Evolutionary conservation across 2,113 vertebrate genomes (phyloP).

Genomic region (Hemiprocne comata): DNA sequence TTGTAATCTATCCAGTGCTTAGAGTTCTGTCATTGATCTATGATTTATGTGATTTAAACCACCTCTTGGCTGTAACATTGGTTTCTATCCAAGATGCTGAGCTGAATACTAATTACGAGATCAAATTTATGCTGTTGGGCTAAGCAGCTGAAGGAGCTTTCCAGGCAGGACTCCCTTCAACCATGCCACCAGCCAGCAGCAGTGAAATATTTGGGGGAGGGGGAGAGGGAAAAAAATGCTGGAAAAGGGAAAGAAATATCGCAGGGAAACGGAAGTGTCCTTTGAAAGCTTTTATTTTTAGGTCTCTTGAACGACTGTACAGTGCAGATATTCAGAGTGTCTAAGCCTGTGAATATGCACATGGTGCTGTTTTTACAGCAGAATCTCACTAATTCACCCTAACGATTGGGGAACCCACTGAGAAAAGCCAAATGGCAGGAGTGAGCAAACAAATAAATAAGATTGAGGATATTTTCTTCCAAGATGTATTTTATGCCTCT

Average conservation of each 20-base stretch:
- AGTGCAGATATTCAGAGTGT: neutral
- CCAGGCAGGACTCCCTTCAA: constrained; percentile 71
- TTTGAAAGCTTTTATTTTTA: constrained; percentile 51
- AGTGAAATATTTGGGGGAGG: constrained; percentile 9
- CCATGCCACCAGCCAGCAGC: constrained; percentile 49
- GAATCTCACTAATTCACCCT: constrained; percentile 59
- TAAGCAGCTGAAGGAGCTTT: constrained; percentile 81
- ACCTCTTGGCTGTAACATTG: constrained; percentile 85
- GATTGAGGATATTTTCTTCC: constrained; percentile 51
- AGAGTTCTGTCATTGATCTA: constrained; percentile 88
- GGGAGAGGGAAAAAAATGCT: neutral
- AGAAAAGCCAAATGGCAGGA: constrained; percentile 56
- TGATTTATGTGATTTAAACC: constrained; percentile 88
- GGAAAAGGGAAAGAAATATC: constrained; percentile 13
- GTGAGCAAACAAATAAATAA: constrained; percentile 62
- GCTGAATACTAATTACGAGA: constrained; percentile 89
- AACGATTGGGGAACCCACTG: constrained; percentile 47
- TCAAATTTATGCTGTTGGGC: constrained; percentile 86
- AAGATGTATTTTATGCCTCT: constrained; percentile 57
- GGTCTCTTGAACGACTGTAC: neutral
- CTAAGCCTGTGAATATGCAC: neutral
- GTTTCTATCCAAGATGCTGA: constrained; percentile 86
- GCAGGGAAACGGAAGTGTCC: neutral
- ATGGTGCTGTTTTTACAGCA: constrained; percentile 38
- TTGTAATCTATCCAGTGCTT: constrained; percentile 86